phyloP scores from a whole-genome alignment of 2,797 vertebrate species.

The Eospalax fontanierii region DNA sequence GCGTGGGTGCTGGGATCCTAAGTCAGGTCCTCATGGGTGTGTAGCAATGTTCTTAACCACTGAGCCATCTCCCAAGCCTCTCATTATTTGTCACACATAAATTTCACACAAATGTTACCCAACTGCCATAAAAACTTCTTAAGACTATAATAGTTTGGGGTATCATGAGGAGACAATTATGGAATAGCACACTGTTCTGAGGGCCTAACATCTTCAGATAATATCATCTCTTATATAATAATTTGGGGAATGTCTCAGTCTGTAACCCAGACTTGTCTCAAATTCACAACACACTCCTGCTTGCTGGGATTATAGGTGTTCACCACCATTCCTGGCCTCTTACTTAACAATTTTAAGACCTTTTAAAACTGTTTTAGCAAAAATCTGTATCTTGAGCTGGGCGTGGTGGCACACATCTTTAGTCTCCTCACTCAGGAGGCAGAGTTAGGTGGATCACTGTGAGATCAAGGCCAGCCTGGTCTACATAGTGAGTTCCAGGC shows the following conservation, averaged over 20 bases:
- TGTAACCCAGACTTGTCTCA: background rate
- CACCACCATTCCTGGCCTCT: background rate
- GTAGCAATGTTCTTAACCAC: too few relatives aligned
- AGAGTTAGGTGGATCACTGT: too few relatives aligned
- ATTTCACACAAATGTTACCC: slow-evolving; percentile 33
- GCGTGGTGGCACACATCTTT: too few relatives aligned
- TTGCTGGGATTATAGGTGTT: background rate
- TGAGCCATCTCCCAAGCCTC: too few relatives aligned
- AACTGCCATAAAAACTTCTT: slow-evolving; percentile 35
- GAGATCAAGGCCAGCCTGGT: too few relatives aligned
- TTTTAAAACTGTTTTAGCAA: too few relatives aligned
- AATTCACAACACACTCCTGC: too few relatives aligned
- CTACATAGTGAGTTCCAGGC: too few relatives aligned
- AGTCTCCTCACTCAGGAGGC: too few relatives aligned
- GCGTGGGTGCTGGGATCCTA: background rate
- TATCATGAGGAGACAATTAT: background rate
- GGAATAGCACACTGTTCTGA: background rate
- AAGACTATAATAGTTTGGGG: background rate
- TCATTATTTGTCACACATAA: background rate
- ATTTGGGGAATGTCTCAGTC: background rate
- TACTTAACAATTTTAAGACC: too few relatives aligned
- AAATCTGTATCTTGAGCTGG: background rate
- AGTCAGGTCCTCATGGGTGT: background rate
- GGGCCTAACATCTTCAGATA: slow-evolving; percentile 37
- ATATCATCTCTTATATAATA: background rate